Conservation (phyloP, 1,140 invertebrate genomes). For the Drosophila miranda region DNA sequence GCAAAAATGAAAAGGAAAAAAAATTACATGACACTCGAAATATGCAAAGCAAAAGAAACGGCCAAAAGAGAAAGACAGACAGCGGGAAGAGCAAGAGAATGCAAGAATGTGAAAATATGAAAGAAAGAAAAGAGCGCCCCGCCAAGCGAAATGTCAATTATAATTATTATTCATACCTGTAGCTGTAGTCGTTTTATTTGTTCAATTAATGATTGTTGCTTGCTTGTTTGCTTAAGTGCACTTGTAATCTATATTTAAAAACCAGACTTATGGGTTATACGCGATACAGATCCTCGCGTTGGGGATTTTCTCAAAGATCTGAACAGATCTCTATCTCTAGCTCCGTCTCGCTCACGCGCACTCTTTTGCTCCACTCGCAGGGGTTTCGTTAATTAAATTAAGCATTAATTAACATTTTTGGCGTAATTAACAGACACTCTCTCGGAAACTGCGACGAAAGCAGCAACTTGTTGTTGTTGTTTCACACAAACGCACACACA, state of each 20-base stretch:
- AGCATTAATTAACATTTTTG: conserved; percentile 61
- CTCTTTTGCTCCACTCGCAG: conserved; percentile 22
- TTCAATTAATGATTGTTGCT: conserved; percentile 1
- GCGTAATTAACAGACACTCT: conserved; percentile 62
- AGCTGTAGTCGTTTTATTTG: background rate
- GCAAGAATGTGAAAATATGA: conserved; percentile 30
- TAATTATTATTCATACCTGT: conserved; percentile 13
- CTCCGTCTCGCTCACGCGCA: conserved; percentile 23
- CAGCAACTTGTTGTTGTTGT: conserved; percentile 51
- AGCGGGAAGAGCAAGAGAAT: conserved; percentile 1
- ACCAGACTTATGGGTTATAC: conserved; percentile 47
- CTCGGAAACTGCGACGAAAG: conserved; percentile 52
- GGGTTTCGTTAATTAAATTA: conserved; percentile 58
- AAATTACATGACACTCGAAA: conserved; percentile 42
- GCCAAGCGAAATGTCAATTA: conserved; percentile 29
- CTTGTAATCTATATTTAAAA: conserved; percentile 70
- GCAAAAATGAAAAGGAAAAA: conserved; percentile 40
- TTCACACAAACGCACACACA: conserved; percentile 5
- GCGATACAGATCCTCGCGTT: conserved; percentile 76
- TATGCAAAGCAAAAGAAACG: conserved; percentile 27
- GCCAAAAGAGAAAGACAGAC: conserved; percentile 8
- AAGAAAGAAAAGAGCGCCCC: conserved; percentile 48
- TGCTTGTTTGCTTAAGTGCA: conserved; percentile 62
- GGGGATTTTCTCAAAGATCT: conserved; percentile 47
- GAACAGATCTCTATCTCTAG: conserved; percentile 29